Evolutionary conservation across 2,888 invertebrate species (phyloP).

Genomic region (Podabrus alpinus): DNA sequence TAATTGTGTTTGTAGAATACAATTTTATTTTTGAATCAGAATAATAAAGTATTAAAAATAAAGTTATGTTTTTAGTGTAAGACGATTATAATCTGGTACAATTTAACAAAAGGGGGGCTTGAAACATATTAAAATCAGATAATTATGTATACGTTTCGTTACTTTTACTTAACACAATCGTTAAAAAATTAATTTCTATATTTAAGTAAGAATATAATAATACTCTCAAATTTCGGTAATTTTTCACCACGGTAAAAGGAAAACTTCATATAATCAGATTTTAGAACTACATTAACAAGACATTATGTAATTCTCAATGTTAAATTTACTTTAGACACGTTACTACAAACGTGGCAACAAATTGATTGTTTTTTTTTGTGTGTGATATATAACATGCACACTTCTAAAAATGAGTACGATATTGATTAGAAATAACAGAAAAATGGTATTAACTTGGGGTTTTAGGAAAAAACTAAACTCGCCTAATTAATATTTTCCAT

Average conservation of each 20-base stretch:
- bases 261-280: not conserved
- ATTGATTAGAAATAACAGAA: not conserved
- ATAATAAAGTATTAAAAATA: too few species aligned
- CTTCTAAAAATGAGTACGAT: not conserved
- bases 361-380: not conserved
- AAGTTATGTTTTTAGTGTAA: too few species aligned
- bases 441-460: not conserved
- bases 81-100: too few species aligned
- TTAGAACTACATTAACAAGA: not conserved
- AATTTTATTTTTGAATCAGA: too few species aligned
- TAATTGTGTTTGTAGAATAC: too few species aligned
- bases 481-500: not conserved
- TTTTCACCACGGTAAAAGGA: not conserved
- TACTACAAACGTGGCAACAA: not conserved
- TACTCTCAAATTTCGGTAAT: not conserved
- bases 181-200: not conserved
- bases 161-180: not conserved
- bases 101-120: too few species aligned
- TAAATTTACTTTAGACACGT: not conserved
- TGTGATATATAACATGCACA: not conserved
- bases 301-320: not conserved
- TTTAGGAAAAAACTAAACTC: not conserved
- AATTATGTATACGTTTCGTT: not conserved
- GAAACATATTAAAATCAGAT: too few species aligned
- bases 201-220: not conserved